Evolutionary conservation across 1,140 invertebrate species (phyloP), one percentile per base, ranked within the genome.

Genomic region (Stegodyphus dumicola): DNA sequence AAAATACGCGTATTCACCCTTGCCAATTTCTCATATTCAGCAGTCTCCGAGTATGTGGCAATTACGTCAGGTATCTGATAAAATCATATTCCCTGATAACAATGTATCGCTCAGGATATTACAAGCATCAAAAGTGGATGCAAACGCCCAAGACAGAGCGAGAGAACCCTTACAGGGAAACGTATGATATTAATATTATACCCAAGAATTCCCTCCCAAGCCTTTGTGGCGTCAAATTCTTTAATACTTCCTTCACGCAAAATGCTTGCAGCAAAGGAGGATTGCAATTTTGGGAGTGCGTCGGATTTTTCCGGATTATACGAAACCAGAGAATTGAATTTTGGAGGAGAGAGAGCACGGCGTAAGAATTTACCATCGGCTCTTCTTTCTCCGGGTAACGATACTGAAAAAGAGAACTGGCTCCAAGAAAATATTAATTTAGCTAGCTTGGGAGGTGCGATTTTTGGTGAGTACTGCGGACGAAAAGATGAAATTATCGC

Each of bases 281-380:
- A 33, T 9, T 56, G 53, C 73, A 48, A 49, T 49, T 15, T 48
- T 7, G 56, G 56, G 9, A 60, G 5, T 1, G 13, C 10, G 9
- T 10, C 7, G 53, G 54, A 75, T 75, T 75, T 75, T 75, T 56
- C 33, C 11, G 73, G 73, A 75, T 75, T 56, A 75, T 75, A 51
- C 73, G 53, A 33, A 54, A n/a, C n/a, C 15, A 75, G 17, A 60
- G 73, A 75, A 75, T 75, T 75, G 73, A 75, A 75, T 75, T 75
- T 75, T 56, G 52, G 56, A 60, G 56, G 15, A 60, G 56, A 60
- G 15, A n/a, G 3, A 33, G 33, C 33, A 3, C 33, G 33, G 33
- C 1, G 33, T 33, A 33, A 33, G 33, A 33, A 33, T 33, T 33
- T 33, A 33, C 33, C 33, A 33, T 33, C 33, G 33, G 33, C 33